Conservation (phyloP, 2,113 vertebrate species). For the Aspidoscelis tigris region DNA sequence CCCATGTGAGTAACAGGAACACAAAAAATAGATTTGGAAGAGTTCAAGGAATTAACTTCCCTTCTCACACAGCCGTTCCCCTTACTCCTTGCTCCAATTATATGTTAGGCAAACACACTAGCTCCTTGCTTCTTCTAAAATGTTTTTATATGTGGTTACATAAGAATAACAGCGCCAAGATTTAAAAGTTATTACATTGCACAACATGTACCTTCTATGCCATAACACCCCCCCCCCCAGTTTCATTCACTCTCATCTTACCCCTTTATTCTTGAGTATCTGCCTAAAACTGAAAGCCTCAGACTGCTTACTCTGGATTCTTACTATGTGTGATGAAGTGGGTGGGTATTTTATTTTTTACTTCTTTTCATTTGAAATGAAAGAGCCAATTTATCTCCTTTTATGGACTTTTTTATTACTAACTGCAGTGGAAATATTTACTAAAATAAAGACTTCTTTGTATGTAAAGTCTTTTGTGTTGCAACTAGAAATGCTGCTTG, state of each 20-base stretch:
- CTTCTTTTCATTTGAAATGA: slow-evolving; percentile 65
- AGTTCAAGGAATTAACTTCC: slow-evolving; percentile 2
- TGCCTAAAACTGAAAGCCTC: slow-evolving; percentile 58
- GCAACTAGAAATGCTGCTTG: slow-evolving; percentile 59
- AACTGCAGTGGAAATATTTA: slow-evolving; percentile 67
- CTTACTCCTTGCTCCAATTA: slow-evolving; percentile 15
- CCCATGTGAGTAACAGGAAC: slow-evolving; percentile 57
- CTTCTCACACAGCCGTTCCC: slow-evolving; percentile 24
- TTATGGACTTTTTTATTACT: slow-evolving; percentile 68
- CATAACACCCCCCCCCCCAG: neutral
- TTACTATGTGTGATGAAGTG: slow-evolving; percentile 60
- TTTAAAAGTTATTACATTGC: slow-evolving; percentile 9
- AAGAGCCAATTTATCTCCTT: slow-evolving; percentile 72
- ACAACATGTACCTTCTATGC: neutral
- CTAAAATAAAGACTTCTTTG: slow-evolving; percentile 74
- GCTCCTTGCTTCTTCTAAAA: slow-evolving; percentile 24
- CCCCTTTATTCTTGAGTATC: neutral
- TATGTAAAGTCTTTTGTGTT: slow-evolving; percentile 64
- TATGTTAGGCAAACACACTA: neutral
- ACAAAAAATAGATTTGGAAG: slow-evolving; percentile 33
- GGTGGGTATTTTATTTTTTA: slow-evolving; percentile 71
- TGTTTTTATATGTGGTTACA: slow-evolving; percentile 27
- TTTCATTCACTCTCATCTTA: slow-evolving; percentile 25
- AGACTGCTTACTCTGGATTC: slow-evolving; percentile 55
- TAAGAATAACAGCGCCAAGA: slow-evolving; percentile 21